Conservation (phyloP, 1,140 invertebrate genomes). For the Brachionus asplanchnoidis region DNA sequence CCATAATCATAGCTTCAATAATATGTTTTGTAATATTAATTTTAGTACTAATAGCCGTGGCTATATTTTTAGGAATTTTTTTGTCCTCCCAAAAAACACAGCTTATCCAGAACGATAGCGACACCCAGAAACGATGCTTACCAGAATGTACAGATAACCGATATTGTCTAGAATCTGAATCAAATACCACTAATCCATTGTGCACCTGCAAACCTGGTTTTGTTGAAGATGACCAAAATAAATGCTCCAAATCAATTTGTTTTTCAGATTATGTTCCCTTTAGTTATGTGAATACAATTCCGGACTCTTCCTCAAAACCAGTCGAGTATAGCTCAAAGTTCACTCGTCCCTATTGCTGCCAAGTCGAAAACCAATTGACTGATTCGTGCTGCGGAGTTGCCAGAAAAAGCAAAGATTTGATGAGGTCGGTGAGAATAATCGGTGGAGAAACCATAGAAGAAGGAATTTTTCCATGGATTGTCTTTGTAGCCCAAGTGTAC, state of each 20-base stretch:
- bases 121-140: too few relatives aligned
- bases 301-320: background rate
- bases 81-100: background rate
- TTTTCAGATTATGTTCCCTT: background rate
- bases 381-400: background rate
- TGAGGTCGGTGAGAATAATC: background rate
- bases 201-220: constrained; percentile 12
- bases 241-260: background rate
- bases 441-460: background rate
- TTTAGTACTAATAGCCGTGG: background rate
- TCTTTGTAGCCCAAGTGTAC: background rate
- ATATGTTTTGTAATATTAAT: background rate
- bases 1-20: background rate
- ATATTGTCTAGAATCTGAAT: background rate
- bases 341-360: background rate
- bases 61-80: background rate
- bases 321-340: background rate
- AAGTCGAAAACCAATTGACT: background rate
- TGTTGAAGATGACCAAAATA: background rate
- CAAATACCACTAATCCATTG: background rate
- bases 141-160: background rate
- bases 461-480: constrained; percentile 8
- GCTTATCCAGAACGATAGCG: too few relatives aligned
- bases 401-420: background rate
- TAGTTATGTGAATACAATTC: background rate